phyloP scores from a whole-genome alignment of 2,797 vertebrate species.

The Mus minutoides region DNA sequence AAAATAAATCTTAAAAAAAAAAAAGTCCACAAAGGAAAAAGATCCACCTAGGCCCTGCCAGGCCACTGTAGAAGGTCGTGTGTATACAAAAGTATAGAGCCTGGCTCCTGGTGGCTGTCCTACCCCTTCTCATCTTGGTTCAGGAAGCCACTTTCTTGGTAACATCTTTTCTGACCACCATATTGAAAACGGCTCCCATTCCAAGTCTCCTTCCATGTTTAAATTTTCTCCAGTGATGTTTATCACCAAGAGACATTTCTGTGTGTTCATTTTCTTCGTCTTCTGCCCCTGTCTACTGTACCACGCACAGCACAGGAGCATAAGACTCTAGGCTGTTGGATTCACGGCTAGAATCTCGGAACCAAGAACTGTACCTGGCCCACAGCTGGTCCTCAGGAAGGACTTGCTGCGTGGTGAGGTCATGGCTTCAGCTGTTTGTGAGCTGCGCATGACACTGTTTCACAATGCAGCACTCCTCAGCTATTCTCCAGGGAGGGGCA shows the following conservation, averaged over 20 bases:
- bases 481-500: not conserved
- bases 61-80: not conserved
- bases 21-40: not conserved
- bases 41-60: not conserved
- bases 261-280: slow-evolving; percentile 2
- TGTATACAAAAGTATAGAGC: not conserved
- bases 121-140: not conserved
- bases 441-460: not conserved
- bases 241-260: slow-evolving; percentile 4
- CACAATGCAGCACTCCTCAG: not conserved
- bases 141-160: not conserved
- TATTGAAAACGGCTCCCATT: not conserved
- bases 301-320: not conserved
- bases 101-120: not conserved
- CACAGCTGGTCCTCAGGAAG: not conserved
- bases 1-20: too few species aligned
- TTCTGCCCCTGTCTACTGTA: not conserved
- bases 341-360: not conserved
- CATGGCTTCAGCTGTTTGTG: not conserved
- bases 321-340: not conserved
- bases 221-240: not conserved
- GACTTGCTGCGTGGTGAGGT: slow-evolving; percentile 10
- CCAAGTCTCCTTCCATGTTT: not conserved
- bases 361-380: slow-evolving; percentile 3
- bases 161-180: not conserved